These are phyloP conservation scores for Erythrolamprus reginae DNA, from an alignment of 2,113 vertebrate genomes.

Conservation along the genomic window DNA sequence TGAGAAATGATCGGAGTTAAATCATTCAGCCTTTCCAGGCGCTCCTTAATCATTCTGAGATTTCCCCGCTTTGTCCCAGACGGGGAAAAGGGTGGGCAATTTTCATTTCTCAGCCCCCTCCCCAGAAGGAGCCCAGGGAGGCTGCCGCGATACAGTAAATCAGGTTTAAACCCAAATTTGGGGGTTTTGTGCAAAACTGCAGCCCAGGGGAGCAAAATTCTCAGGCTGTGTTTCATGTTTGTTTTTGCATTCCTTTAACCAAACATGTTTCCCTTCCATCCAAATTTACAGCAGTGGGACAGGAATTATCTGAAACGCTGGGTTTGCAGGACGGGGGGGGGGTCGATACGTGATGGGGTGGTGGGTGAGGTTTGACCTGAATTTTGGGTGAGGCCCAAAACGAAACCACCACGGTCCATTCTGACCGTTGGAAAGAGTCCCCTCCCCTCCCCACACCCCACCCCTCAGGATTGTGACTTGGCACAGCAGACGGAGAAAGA, in stretches of 20 bases:
- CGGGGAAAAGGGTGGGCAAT: background rate
- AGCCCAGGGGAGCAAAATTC: background rate
- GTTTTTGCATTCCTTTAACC: slow-evolving; percentile 5
- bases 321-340: rapidly evolving
- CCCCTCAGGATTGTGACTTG: background rate
- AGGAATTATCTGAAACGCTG: background rate
- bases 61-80: background rate
- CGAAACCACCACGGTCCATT: background rate
- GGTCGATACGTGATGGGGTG: background rate
- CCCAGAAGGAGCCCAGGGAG: background rate
- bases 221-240: background rate
- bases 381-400: background rate
- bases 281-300: background rate
- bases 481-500: background rate
- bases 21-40: background rate
- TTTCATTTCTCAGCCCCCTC: background rate
- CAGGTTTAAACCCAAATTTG: background rate
- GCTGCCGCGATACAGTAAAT: background rate
- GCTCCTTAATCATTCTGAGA: background rate
- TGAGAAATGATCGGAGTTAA: background rate
- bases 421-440: background rate
- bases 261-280: background rate
- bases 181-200: background rate
- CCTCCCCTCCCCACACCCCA: background rate
- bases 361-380: background rate